A percentile compares a stretch with the other conserved stretches of the same genome.
Evolutionary conservation across 2,888 invertebrate genomes (phyloP).

Genomic region (Argyresthia goedartella): DNA sequence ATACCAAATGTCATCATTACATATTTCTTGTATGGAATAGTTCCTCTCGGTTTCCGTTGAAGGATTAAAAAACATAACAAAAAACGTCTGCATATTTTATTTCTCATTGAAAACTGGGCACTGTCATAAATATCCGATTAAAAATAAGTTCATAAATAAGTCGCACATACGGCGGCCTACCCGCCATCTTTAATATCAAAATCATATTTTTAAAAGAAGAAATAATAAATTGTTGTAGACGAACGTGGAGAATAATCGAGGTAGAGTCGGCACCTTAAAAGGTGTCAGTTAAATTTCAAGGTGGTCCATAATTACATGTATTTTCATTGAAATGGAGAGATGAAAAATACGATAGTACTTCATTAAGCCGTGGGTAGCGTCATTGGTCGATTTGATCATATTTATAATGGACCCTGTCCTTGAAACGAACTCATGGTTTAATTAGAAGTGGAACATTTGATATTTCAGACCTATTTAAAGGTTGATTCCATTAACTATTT

Average conservation of each 20-base stretch:
- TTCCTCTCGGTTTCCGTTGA: too few species aligned
- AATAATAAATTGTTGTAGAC: conserved; percentile 35
- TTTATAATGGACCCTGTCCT: conserved; percentile 29
- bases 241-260: conserved; percentile 33
- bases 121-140: conserved; percentile 57
- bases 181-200: conserved; percentile 41
- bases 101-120: conserved; percentile 7
- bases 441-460: too few species aligned
- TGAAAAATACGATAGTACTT: conserved; percentile 54
- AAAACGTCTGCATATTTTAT: too few species aligned
- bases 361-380: conserved; percentile 35
- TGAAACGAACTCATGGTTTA: neutral
- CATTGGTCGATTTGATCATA: conserved; percentile 42
- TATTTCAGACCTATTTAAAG: too few species aligned
- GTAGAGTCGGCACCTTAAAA: conserved; percentile 51
- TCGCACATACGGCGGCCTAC: conserved; percentile 25
- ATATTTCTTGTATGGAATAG: too few species aligned
- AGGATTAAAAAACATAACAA: too few species aligned
- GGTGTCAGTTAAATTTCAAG: conserved; percentile 38
- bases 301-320: conserved; percentile 55
- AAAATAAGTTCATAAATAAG: conserved; percentile 63
- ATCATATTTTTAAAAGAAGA: conserved; percentile 48
- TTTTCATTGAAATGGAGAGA: conserved; percentile 20
- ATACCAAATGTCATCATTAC: too few species aligned
- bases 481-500: too few species aligned